A percentile compares a stretch with the other conserved stretches of the same genome.
phyloP scores from a whole-genome alignment of 2,113 vertebrate genomes.

The Arothron firmamentum region DNA sequence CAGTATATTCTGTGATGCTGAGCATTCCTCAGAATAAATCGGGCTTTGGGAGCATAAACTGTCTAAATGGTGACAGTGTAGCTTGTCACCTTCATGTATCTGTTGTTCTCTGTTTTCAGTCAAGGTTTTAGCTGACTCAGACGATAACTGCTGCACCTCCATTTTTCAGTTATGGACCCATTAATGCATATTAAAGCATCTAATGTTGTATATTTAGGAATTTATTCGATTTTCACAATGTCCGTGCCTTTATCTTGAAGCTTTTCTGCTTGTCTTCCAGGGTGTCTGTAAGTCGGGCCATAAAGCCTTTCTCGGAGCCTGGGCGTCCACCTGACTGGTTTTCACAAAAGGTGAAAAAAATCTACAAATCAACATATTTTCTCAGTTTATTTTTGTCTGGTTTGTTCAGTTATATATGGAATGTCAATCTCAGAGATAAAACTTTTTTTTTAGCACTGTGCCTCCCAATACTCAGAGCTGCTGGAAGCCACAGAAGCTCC shows the following conservation, averaged over 20 bases:
- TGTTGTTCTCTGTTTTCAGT: too few species aligned
- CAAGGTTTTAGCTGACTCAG: too few species aligned
- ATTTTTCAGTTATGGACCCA: too few species aligned
- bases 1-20: too few species aligned
- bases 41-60: neutral
- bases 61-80: neutral
- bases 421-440: neutral
- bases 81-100: too few species aligned
- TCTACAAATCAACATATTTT: conserved; percentile 1
- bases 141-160: too few species aligned
- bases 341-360: conserved; percentile 87
- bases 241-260: neutral
- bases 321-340: conserved; percentile 98
- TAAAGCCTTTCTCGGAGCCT: conserved; percentile 95
- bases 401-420: neutral
- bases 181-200: too few species aligned
- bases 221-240: neutral
- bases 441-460: conserved; percentile 86
- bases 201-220: neutral
- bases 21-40: too few species aligned
- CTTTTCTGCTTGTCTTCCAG: conserved; percentile 60
- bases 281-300: conserved; percentile 98
- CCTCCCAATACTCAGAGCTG: conserved; percentile 97
- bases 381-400: conserved; percentile 3
- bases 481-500: conserved; percentile 97